Evolutionary conservation across 1,140 invertebrate genomes (phyloP).

Genomic region (Halictus rubicundus): DNA sequence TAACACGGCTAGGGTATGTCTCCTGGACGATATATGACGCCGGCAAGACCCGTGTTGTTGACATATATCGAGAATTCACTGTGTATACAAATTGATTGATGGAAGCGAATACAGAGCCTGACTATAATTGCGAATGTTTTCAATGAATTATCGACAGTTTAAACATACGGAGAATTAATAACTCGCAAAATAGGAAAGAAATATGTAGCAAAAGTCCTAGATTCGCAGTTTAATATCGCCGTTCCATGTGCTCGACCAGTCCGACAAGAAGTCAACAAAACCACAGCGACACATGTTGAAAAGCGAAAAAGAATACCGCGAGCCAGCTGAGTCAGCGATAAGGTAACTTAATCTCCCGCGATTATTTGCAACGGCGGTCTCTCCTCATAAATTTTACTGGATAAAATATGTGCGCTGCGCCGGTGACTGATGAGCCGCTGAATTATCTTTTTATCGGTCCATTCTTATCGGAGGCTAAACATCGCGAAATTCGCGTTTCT

Average conservation of each 20-base stretch:
- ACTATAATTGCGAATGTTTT: too few relatives aligned
- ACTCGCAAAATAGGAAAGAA: too few relatives aligned
- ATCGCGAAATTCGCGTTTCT: slow-evolving; percentile 1
- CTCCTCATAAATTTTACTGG: slow-evolving; percentile 25
- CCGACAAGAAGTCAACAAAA: not conserved
- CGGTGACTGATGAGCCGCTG: not conserved
- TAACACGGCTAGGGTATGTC: too few relatives aligned
- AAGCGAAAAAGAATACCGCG: not conserved
- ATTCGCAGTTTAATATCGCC: not conserved
- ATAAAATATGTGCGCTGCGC: not conserved
- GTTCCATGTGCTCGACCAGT: not conserved
- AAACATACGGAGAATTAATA: too few relatives aligned
- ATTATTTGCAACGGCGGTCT: slow-evolving; percentile 28
- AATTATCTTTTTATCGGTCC: slow-evolving; percentile 22
- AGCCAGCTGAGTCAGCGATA: slow-evolving; percentile 25
- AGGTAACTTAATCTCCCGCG: slow-evolving; percentile 42
- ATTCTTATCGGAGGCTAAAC: slow-evolving; percentile 28
- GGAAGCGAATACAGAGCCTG: too few relatives aligned
- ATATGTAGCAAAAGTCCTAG: too few relatives aligned
- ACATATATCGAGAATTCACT: too few relatives aligned
- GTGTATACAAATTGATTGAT: too few relatives aligned
- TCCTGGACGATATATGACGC: too few relatives aligned
- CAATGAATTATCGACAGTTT: too few relatives aligned
- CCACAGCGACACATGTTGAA: not conserved
- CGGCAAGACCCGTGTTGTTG: too few relatives aligned